Percentiles rank a stretch among this genome's conserved stretches.
Evolutionary conservation across 37 sponge, comb jelly and placozoan species (phyloP).

Genomic region (Axinella damicornis): DNA sequence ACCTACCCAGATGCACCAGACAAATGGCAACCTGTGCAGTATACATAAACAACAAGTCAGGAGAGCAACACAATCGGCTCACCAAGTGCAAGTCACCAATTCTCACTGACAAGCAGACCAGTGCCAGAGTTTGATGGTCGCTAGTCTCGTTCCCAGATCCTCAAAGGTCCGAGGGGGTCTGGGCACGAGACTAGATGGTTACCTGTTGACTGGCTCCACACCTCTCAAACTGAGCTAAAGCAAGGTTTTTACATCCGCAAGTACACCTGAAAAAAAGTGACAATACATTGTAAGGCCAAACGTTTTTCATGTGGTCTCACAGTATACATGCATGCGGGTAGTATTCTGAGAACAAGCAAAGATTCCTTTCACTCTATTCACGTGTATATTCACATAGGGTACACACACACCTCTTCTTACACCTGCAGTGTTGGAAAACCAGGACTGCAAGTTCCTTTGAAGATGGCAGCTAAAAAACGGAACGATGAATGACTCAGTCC

Average conservation of each 20-base stretch:
- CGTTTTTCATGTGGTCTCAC: too few relatives aligned
- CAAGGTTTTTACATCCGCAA: slow-evolving; percentile 20
- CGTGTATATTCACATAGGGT: neutral
- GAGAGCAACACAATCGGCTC: neutral
- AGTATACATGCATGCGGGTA: too few relatives aligned
- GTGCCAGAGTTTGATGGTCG: too few relatives aligned
- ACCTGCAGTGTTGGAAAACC: neutral
- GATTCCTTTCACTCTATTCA: too few relatives aligned
- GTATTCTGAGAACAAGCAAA: too few relatives aligned
- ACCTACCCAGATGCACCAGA: slow-evolving; percentile 8
- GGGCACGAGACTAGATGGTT: neutral
- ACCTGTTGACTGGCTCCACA: slow-evolving; percentile 11
- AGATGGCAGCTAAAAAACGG: neutral
- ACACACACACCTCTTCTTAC: neutral
- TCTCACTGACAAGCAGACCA: too few relatives aligned
- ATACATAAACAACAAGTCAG: neutral
- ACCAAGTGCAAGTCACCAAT: too few relatives aligned
- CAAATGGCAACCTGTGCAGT: slow-evolving; percentile 19
- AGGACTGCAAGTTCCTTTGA: slow-evolving; percentile 2
- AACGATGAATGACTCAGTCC: neutral
- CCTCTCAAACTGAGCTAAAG: slow-evolving; percentile 15
- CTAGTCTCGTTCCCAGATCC: too few relatives aligned
- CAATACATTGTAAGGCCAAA: too few relatives aligned
- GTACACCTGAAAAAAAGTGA: slow-evolving; percentile 3
- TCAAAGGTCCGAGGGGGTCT: too few relatives aligned